Base-by-base conservation (phyloP, 2,113 vertebrate species). In the Aphyosemion australe region DNA sequence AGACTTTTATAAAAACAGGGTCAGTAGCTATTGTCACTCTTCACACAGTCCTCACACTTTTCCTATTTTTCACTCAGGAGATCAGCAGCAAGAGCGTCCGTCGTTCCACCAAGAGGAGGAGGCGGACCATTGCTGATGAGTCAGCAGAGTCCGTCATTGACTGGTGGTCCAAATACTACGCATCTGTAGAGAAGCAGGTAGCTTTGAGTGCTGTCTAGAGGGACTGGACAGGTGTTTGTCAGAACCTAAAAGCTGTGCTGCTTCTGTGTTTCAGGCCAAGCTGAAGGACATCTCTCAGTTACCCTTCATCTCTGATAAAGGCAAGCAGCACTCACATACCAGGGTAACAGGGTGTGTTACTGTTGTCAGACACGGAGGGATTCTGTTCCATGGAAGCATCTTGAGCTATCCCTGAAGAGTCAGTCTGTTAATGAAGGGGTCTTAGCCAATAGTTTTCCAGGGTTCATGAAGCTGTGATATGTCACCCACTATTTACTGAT, bases 131-230 rank as follows among this genome's bases (percentile, higher is more conserved):
- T 16, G 95, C 93, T 0, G 96, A 98, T 51, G 97, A 99, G 64
- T 96, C 96, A 3, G 96, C 94, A 26, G 97, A 96, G 86, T 93
- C 92, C 0, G 96, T 98, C 82, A 95, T 99, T 67, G 97, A 99
- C 87, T 99, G 97, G 97, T 99, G 97, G 97, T 97, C 97, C 26
- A 99, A 99, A 72, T 98, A 99, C 64, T 96, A 96, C 0, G 94
- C 95, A 9, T 98, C 97, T 9, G 58, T 95, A 21, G 90, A 94
- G 67, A 96, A 93, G 85, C 69, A 92, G 91, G 96, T 95, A 82
- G n/a, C 34, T 6, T n/a, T 37, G 47, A 26, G 6, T 14, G 19
- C 13, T 56, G 39, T 56, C 14, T 12, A 32, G 61, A 48, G 7
- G 2, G 19, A 15, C 16, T 26, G 26, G 26, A 26, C 12, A 2